Conservation (phyloP, 2,797 vertebrate genomes). For the Bradypodion ventrale region DNA sequence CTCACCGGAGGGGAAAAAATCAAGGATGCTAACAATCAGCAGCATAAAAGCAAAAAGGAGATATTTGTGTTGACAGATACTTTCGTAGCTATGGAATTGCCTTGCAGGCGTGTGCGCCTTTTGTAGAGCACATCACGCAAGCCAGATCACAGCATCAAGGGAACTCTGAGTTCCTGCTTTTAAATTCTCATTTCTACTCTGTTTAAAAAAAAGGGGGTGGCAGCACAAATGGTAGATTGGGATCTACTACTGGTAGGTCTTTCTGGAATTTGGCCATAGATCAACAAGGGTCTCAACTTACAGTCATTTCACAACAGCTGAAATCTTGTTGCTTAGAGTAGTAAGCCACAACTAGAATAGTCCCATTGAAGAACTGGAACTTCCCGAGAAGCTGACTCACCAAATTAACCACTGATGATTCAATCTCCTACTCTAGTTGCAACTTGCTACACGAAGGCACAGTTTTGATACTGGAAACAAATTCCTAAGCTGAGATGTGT, state of each 20-base stretch:
- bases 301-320: background rate
- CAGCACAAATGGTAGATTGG: background rate
- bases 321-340: too few relatives aligned
- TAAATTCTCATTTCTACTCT: background rate
- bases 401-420: too few relatives aligned
- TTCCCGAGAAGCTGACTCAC: too few relatives aligned
- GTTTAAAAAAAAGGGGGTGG: too few relatives aligned
- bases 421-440: too few relatives aligned
- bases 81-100: background rate
- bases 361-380: too few relatives aligned
- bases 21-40: background rate
- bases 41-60: constrained; percentile 16
- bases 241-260: background rate
- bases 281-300: background rate
- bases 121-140: background rate
- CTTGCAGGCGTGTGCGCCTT: rapidly evolving
- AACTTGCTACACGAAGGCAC: too few relatives aligned
- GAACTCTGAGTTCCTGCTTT: background rate
- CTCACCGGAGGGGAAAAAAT: background rate
- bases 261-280: background rate
- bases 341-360: too few relatives aligned
- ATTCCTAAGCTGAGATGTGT: background rate
- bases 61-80: constrained; percentile 31
- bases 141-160: background rate
- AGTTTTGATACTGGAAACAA: background rate